Conservation (phyloP, 2,888 invertebrate genomes). For the Oscheius myriophilus region DNA sequence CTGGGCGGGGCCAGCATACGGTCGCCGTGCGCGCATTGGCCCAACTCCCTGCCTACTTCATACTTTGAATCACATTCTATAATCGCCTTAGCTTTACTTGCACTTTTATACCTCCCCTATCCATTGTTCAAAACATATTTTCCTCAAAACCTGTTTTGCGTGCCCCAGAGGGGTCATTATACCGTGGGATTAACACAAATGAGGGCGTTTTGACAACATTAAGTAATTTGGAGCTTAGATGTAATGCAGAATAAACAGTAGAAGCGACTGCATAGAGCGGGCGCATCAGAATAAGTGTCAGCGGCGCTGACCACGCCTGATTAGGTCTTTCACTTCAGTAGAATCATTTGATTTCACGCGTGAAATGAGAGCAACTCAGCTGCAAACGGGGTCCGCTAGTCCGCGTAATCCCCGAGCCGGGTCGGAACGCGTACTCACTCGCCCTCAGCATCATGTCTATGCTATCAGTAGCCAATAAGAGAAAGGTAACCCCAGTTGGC, state of each 20-base stretch:
- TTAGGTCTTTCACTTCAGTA: conserved; percentile 50
- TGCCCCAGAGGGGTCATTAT: too few species aligned
- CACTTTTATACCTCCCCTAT: too few species aligned
- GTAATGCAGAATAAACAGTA: background rate
- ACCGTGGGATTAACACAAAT: too few species aligned
- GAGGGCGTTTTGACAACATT: too few species aligned
- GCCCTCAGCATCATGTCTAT: conserved; percentile 9
- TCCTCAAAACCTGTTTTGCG: too few species aligned
- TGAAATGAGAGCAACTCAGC: conserved; percentile 38
- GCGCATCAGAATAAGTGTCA: conserved; percentile 31
- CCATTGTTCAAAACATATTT: too few species aligned
- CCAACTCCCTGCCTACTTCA: conserved; percentile 26
- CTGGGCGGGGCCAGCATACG: conserved; percentile 28
- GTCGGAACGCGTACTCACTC: conserved; percentile 5
- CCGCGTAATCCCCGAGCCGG: conserved; percentile 26
- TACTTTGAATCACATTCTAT: conserved; percentile 27
- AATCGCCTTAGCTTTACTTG: conserved; percentile 17
- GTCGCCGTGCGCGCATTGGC: conserved; percentile 28
- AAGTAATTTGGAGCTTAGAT: too few species aligned
- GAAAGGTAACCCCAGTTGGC: conserved; percentile 27
- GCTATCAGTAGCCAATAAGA: conserved; percentile 26
- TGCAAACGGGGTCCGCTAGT: conserved; percentile 19
- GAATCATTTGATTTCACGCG: conserved; percentile 50
- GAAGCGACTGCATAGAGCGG: conserved; percentile 23
- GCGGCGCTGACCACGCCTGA: conserved; percentile 38